Percentiles rank a stretch among this genome's conserved stretches.
These are phyloP conservation scores for Glaucomys volans DNA, from an alignment of 2,113 vertebrate genomes.

Conservation along the genomic window DNA sequence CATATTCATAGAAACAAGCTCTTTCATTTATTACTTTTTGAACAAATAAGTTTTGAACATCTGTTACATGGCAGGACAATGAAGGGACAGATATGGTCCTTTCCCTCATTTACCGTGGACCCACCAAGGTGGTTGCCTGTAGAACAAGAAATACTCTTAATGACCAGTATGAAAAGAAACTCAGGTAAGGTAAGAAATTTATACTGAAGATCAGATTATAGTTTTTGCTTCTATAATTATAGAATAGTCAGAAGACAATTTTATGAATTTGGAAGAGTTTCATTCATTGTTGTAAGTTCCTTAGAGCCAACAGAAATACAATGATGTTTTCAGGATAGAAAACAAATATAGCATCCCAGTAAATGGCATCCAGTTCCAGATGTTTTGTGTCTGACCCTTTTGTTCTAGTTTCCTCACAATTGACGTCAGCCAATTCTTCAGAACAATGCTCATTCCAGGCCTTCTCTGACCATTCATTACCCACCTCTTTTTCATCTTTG, in stretches of 20 bases:
- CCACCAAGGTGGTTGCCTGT: neutral
- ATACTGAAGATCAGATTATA: neutral
- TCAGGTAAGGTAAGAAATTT: neutral
- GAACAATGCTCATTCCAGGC: neutral
- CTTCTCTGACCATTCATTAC: neutral
- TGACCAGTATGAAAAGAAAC: neutral
- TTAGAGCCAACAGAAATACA: neutral
- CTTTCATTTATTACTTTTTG: neutral
- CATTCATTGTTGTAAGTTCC: neutral
- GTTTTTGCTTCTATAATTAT: neutral
- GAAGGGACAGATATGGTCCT: neutral
- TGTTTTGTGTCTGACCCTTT: neutral
- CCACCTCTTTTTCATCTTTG: neutral
- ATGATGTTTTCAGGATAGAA: neutral
- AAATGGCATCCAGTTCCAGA: neutral
- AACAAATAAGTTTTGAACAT: neutral
- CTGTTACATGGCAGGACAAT: neutral
- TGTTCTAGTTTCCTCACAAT: neutral
- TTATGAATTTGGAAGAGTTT: conserved; percentile 41
- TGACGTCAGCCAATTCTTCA: neutral
- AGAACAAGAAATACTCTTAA: neutral
- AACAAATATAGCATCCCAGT: neutral
- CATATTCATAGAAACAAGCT: conserved; percentile 30
- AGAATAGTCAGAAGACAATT: neutral
- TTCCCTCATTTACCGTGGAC: neutral